Conservation (phyloP, 2,888 invertebrate species). For the Petrolisthes manimaculis region DNA sequence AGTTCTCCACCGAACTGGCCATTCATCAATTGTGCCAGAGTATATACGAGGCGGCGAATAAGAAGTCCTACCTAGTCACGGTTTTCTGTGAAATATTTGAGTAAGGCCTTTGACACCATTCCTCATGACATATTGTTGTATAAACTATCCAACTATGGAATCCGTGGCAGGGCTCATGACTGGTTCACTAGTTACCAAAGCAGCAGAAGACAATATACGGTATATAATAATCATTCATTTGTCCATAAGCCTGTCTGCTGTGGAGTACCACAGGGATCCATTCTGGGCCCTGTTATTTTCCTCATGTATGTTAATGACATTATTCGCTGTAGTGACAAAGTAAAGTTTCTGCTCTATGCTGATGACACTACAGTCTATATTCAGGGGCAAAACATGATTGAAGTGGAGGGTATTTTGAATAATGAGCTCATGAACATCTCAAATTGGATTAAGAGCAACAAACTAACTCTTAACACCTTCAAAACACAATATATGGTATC, state of each 20-base stretch:
- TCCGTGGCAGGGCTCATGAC: background rate
- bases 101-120: background rate
- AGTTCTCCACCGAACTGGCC: background rate
- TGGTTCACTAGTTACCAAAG: background rate
- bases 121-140: background rate
- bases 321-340: background rate
- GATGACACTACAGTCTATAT: background rate
- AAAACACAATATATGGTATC: background rate
- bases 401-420: background rate
- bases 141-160: background rate
- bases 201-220: constrained; percentile 3
- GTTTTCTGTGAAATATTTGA: background rate
- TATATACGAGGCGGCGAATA: background rate
- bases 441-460: background rate
- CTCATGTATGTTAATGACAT: background rate
- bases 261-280: background rate
- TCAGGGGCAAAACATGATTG: background rate
- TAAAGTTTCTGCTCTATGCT: background rate
- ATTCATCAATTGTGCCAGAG: background rate
- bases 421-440: background rate
- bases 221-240: background rate
- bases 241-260: background rate
- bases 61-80: background rate
- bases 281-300: background rate
- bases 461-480: background rate